Conservation (phyloP, 2,113 vertebrate genomes). For the Cervus canadensis region DNA sequence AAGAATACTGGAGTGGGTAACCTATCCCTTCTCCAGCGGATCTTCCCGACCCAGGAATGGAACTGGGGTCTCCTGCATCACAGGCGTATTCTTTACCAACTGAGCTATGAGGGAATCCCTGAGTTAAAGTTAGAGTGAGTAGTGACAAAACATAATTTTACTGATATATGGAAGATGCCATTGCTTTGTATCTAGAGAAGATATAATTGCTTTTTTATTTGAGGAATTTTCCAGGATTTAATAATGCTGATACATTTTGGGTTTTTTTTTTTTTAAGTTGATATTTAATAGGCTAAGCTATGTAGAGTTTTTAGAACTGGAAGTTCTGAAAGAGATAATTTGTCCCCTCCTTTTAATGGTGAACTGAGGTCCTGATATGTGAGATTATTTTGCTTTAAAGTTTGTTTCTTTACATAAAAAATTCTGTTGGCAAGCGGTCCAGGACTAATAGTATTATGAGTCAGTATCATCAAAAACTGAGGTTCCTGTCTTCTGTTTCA, state of each 20-base stretch:
- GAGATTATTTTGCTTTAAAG: neutral
- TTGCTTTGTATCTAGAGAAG: neutral
- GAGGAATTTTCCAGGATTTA: neutral
- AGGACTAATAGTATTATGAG: neutral
- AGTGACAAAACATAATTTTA: neutral
- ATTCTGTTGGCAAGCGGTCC: neutral
- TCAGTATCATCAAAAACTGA: neutral
- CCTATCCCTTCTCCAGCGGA: neutral
- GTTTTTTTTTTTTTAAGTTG: neutral
- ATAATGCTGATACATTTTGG: neutral
- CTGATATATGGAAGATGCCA: neutral
- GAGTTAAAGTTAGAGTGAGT: neutral
- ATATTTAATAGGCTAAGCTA: neutral
- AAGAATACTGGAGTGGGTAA: neutral
- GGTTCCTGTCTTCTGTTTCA: neutral
- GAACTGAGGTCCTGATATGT: neutral
- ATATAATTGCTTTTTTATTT: neutral
- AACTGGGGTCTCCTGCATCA: neutral
- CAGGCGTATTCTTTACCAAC: neutral
- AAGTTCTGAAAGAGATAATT: neutral
- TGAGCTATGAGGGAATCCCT: neutral
- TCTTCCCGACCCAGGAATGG: neutral
- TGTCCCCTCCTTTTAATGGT: neutral
- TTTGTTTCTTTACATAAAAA: neutral
- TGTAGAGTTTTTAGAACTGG: neutral